A percentile compares a stretch with the other conserved stretches of the same genome.
These are phyloP conservation scores for Porites divaricata DNA, from an alignment of 92 coral and sea anemone species.

Conservation along the genomic window DNA sequence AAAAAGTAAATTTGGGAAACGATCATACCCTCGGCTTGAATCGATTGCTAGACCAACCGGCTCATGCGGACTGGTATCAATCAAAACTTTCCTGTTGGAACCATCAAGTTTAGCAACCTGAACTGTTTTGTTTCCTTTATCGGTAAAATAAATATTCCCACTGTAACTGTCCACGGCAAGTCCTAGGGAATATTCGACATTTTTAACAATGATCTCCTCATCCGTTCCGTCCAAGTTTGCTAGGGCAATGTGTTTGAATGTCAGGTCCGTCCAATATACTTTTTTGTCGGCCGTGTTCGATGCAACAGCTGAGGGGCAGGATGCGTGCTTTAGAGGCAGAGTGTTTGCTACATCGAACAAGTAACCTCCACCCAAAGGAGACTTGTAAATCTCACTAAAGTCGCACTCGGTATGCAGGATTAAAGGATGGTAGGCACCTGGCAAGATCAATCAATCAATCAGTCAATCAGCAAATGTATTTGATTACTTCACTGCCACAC, in stretches of 20 bases:
- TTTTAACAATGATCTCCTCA: constrained; percentile 61
- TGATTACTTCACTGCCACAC: no score
- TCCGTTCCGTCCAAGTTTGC: constrained; percentile 75
- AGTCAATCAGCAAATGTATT: no score
- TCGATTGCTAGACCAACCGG: constrained; percentile 75
- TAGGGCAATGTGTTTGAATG: constrained; percentile 55
- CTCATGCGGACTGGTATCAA: constrained; percentile 20
- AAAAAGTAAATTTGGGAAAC: neutral
- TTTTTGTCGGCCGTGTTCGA: constrained; percentile 62
- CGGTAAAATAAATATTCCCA: constrained; percentile 72
- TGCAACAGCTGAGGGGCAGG: constrained; percentile 67
- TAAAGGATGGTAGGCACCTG: constrained; percentile 10
- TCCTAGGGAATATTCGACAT: constrained; percentile 55
- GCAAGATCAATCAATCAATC: neutral
- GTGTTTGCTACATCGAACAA: constrained; percentile 19
- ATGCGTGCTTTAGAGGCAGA: constrained; percentile 26
- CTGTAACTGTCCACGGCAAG: constrained; percentile 69
- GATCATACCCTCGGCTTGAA: constrained; percentile 56
- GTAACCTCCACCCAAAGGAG: constrained; percentile 24
- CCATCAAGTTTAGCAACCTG: constrained; percentile 78
- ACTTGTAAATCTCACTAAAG: constrained; percentile 35
- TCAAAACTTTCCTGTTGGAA: constrained; percentile 51
- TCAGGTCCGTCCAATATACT: constrained; percentile 81
- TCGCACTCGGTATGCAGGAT: constrained; percentile 36
- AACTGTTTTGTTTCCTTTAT: constrained; percentile 42